These are phyloP conservation scores for Protosalanx chinensis DNA, from an alignment of 2,797 vertebrate genomes.

Conservation along the genomic window DNA sequence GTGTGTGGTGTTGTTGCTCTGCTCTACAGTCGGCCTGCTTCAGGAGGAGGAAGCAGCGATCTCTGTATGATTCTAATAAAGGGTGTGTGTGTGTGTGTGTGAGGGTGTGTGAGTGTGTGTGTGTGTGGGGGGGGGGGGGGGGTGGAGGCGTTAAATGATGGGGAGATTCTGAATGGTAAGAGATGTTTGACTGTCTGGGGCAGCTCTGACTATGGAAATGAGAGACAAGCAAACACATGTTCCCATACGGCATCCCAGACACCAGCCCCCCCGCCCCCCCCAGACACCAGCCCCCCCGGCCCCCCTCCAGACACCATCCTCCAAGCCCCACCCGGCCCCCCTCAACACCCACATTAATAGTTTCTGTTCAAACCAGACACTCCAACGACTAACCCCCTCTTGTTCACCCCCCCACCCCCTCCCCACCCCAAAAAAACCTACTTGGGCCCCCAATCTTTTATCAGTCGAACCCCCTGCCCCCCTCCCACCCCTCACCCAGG, in stretches of 20 bases:
- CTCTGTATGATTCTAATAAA: constrained; percentile 7
- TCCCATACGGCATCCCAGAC: constrained; percentile 60
- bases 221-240: constrained; percentile 55
- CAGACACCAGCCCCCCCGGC: constrained; percentile 7
- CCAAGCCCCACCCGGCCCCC: constrained; percentile 28
- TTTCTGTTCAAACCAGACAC: constrained; percentile 63
- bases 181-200: constrained; percentile 48
- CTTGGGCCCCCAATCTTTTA: constrained; percentile 63
- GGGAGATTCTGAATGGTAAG: constrained; percentile 24
- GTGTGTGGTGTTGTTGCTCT: constrained; percentile 11
- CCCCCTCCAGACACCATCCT: constrained; percentile 2
- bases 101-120: not conserved
- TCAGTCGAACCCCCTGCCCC: constrained; percentile 35
- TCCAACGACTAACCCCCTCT: constrained; percentile 29
- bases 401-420: constrained; percentile 11
- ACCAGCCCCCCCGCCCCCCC: constrained; percentile 33
- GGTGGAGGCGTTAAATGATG: constrained; percentile 7
- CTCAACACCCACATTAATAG: constrained; percentile 62
- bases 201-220: constrained; percentile 72
- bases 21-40: constrained; percentile 21
- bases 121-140: not conserved
- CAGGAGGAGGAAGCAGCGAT: not conserved
- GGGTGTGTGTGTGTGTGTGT: constrained; percentile 9
- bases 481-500: constrained; percentile 46
- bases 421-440: not conserved